A percentile compares a stretch with the other conserved stretches of the same genome.
phyloP scores from a whole-genome alignment of 1,140 invertebrate species.

The Cotesia chilonis region DNA sequence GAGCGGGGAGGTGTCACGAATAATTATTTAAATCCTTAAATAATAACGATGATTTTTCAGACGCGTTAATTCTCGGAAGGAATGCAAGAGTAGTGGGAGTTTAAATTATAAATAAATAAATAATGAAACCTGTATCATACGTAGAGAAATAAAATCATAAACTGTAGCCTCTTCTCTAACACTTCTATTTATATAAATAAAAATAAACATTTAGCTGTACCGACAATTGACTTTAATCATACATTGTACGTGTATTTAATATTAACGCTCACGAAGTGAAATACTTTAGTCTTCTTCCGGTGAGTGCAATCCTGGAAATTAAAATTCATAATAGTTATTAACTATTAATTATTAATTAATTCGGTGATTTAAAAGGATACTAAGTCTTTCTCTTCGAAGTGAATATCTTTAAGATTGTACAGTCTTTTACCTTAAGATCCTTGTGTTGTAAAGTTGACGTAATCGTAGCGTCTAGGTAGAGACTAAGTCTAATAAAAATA shows the following conservation, averaged over 20 bases:
- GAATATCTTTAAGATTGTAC: slow-evolving; percentile 62
- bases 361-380: slow-evolving; percentile 11
- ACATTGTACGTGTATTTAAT: slow-evolving; percentile 39
- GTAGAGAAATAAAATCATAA: slow-evolving; percentile 34
- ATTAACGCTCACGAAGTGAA: slow-evolving; percentile 37
- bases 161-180: slow-evolving; percentile 43
- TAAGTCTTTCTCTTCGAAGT: slow-evolving; percentile 44
- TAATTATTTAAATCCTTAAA: too few relatives aligned
- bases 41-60: too few relatives aligned
- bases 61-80: too few relatives aligned
- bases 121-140: slow-evolving; percentile 41
- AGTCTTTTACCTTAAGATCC: slow-evolving; percentile 62
- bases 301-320: slow-evolving; percentile 17
- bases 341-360: slow-evolving; percentile 13
- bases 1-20: too few relatives aligned
- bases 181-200: slow-evolving; percentile 42
- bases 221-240: slow-evolving; percentile 41
- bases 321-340: slow-evolving; percentile 22
- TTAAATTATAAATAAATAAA: slow-evolving; percentile 30
- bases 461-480: slow-evolving; percentile 65
- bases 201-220: slow-evolving; percentile 43
- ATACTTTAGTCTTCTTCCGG: slow-evolving; percentile 27
- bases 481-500: slow-evolving; percentile 39
- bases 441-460: slow-evolving; percentile 68
- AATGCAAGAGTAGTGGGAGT: slow-evolving; percentile 3